A percentile compares a stretch with the other conserved stretches of the same genome.
Conservation (phyloP, 2,888 invertebrate species). For the Synergus umbraculus region DNA sequence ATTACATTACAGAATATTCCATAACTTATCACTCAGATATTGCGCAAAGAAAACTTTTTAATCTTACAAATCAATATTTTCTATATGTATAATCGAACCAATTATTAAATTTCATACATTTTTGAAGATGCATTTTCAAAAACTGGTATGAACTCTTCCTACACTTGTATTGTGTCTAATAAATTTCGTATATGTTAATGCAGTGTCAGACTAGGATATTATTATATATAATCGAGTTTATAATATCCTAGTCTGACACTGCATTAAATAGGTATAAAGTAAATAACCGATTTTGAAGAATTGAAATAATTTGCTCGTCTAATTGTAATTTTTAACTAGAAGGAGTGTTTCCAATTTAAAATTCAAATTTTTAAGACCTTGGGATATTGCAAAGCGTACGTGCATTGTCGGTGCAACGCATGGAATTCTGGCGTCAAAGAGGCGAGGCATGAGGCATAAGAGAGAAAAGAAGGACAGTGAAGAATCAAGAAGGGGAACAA, state of each 20-base stretch:
- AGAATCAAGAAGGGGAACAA: conserved; percentile 27
- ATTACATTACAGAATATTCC: not conserved
- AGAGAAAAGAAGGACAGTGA: conserved; percentile 4
- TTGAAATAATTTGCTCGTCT: not conserved
- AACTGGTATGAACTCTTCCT: not conserved
- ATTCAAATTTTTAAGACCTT: conserved; percentile 34
- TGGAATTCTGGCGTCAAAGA: conserved; percentile 38
- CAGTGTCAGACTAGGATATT: too few relatives aligned
- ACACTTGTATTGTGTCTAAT: not conserved
- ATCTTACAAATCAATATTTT: not conserved
- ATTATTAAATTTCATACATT: not conserved
- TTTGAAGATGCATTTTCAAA: too few relatives aligned
- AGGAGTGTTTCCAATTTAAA: conserved; percentile 28
- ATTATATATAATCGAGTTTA: too few relatives aligned
- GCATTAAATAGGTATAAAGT: not conserved
- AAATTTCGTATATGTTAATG: not conserved
- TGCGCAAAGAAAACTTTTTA: conserved; percentile 22
- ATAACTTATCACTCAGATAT: not conserved
- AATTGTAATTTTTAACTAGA: conserved; percentile 16
- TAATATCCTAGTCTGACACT: too few relatives aligned
- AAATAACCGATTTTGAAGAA: not conserved
- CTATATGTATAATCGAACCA: not conserved
- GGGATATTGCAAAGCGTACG: conserved; percentile 13
- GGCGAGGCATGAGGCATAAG: conserved; percentile 13
- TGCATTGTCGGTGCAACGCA: conserved; percentile 37